Percentiles rank a stretch among this genome's conserved stretches.
Evolutionary conservation across 2,113 vertebrate genomes (phyloP).

Genomic region (Albula goreensis): DNA sequence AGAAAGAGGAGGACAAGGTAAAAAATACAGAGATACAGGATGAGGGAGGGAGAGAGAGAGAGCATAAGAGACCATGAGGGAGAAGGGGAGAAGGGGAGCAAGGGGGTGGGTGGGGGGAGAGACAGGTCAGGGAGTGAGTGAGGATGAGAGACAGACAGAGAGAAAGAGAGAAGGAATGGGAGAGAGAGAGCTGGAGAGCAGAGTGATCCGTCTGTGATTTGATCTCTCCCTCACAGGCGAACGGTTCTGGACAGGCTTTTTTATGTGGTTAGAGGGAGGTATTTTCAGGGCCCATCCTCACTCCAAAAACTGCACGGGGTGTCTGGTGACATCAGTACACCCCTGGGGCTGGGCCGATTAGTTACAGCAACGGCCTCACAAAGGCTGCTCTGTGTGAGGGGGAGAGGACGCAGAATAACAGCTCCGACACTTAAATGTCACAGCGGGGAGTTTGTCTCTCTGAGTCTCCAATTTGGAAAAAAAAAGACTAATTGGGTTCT

Average conservation of each 20-base stretch:
- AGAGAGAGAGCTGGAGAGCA: not conserved
- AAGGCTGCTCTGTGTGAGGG: not conserved
- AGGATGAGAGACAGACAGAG: not conserved
- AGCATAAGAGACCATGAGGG: too few species aligned
- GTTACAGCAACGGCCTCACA: not conserved
- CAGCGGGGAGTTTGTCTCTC: not conserved
- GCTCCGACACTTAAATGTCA: not conserved
- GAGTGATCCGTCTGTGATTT: not conserved
- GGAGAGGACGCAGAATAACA: not conserved
- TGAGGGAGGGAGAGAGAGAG: not conserved
- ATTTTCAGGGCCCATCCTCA: constrained; percentile 29
- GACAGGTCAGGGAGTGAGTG: not conserved
- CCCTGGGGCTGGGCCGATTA: not conserved
- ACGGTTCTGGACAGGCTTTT: not conserved
- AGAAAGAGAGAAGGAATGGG: not conserved
- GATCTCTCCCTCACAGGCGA: not conserved
- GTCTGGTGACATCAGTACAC: constrained; percentile 65
- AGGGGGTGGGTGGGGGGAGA: not conserved
- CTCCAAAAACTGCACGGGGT: constrained; percentile 59
- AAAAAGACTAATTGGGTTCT: not conserved
- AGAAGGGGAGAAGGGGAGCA: too few species aligned
- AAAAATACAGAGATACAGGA: constrained; percentile 23
- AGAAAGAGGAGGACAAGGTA: too few species aligned
- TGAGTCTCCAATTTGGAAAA: not conserved
- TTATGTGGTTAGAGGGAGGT: not conserved